A percentile compares a stretch with the other conserved stretches of the same genome.
These are phyloP conservation scores for Sebastes hubbsi DNA, from an alignment of 2,797 vertebrate species.

Conservation along the genomic window DNA sequence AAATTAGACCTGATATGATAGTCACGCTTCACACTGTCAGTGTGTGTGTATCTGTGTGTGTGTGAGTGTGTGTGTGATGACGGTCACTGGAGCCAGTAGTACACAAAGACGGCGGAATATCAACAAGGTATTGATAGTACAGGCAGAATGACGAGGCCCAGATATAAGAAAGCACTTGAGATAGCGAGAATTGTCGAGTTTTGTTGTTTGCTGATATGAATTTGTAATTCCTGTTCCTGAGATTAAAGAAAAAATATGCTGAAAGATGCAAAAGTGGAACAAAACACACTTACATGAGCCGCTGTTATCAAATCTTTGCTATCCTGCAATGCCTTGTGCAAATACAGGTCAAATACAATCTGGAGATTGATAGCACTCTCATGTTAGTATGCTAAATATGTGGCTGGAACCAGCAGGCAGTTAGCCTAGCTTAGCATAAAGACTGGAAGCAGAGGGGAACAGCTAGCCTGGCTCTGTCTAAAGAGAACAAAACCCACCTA, in stretches of 20 bases:
- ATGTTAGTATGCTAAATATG: neutral
- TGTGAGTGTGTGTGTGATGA: slow-evolving; percentile 39
- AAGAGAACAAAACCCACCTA: neutral
- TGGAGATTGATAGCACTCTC: neutral
- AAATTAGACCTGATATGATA: slow-evolving; percentile 86
- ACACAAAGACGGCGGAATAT: slow-evolving; percentile 69
- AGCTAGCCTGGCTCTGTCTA: neutral
- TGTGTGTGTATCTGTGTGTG: slow-evolving; percentile 30
- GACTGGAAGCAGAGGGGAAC: neutral
- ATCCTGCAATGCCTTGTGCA: neutral
- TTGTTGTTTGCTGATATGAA: slow-evolving; percentile 23
- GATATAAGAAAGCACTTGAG: slow-evolving; percentile 36
- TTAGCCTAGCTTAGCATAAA: neutral
- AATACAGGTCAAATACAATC: neutral
- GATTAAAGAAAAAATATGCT: neutral
- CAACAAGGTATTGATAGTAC: slow-evolving; percentile 50
- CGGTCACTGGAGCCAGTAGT: slow-evolving; percentile 57
- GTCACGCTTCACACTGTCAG: slow-evolving; percentile 73
- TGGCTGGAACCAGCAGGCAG: neutral
- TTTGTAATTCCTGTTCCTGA: slow-evolving; percentile 13
- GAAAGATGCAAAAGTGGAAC: neutral
- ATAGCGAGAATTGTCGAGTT: slow-evolving; percentile 26
- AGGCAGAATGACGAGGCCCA: slow-evolving; percentile 39
- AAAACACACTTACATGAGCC: neutral
- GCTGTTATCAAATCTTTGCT: neutral